phyloP scores from a whole-genome alignment of 64 coral and sea anemone species.

The Dendrophyllia cribrosa region DNA sequence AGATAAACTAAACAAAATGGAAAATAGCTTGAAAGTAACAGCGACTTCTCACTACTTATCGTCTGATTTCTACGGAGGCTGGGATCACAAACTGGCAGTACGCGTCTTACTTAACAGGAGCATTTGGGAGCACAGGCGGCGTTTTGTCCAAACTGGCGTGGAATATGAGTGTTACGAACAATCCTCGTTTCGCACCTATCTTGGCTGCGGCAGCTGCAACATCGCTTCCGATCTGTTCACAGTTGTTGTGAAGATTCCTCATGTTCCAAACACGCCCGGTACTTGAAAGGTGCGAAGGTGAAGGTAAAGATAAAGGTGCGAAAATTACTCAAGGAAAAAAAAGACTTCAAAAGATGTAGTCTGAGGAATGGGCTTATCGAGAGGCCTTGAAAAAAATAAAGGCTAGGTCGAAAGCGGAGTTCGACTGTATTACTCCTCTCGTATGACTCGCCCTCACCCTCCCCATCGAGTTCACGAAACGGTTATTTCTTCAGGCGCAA shows the following conservation, averaged over 20 bases:
- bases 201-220: neutral
- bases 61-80: neutral
- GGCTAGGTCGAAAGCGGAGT: too few species aligned
- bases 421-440: too few species aligned
- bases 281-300: neutral
- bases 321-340: conserved; percentile 29
- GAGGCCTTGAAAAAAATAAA: neutral
- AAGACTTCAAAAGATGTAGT: neutral
- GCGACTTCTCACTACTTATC: neutral
- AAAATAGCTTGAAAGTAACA: neutral
- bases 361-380: neutral
- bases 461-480: too few species aligned
- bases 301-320: neutral
- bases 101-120: neutral
- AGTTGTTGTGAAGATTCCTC: neutral
- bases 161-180: neutral
- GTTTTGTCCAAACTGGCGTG: neutral
- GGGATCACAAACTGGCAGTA: neutral
- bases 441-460: too few species aligned
- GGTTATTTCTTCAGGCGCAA: too few species aligned
- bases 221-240: neutral
- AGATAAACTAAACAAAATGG: neutral
- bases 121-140: neutral
- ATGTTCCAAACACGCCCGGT: neutral
- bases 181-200: neutral